Evolutionary conservation across 2,888 invertebrate genomes (phyloP), one percentile per base, ranked within the genome.

Genomic region (Stenoptilia bipunctidactyla): DNA sequence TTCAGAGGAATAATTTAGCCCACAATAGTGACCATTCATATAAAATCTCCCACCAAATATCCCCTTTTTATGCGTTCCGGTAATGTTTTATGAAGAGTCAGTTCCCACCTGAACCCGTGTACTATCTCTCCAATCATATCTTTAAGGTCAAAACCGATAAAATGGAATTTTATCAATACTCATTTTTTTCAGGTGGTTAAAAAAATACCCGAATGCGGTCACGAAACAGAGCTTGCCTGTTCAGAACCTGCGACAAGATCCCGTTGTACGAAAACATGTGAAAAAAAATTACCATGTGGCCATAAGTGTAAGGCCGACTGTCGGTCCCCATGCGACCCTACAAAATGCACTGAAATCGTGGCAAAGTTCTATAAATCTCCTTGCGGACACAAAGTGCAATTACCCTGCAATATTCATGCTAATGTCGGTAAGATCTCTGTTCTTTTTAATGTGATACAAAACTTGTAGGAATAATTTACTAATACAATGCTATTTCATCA

Each of bases 281-380:
- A 74, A 10, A 64, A 69, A 8, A 48, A 49, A 0, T 52, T 87
- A 41, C 5, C 51, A 1, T 88, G 88, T 52, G 86, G 86, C 0
- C 88, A 88, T 57, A 45, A 37, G 1, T 88, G 88, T 55, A 53
- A 39, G 4, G 56, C 46, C 0, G 50, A 47, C n/a, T 88, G 88
- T 51, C 44, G 46, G 8, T 49, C 60, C 2, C 34, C 38, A 0
- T 88, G 87, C 47, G 58, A 62, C 10, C 46, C 51, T 1, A 36
- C 40, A 1, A 40, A 43, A 1, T 87, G 87, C 53, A 54, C 40
- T 1, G 56, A 56, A 43, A 51, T 62, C 0, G 58, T 75, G 0
- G 40, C 54, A 1, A 42, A 44, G 3, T 42, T 42, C n/a, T 55
- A 67, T 12, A 13, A 27, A 2, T 60, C 80, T 8, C 66, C 71